Evolutionary conservation across 2,888 invertebrate genomes (phyloP).

Genomic region (Tanytarsus gracilentus): DNA sequence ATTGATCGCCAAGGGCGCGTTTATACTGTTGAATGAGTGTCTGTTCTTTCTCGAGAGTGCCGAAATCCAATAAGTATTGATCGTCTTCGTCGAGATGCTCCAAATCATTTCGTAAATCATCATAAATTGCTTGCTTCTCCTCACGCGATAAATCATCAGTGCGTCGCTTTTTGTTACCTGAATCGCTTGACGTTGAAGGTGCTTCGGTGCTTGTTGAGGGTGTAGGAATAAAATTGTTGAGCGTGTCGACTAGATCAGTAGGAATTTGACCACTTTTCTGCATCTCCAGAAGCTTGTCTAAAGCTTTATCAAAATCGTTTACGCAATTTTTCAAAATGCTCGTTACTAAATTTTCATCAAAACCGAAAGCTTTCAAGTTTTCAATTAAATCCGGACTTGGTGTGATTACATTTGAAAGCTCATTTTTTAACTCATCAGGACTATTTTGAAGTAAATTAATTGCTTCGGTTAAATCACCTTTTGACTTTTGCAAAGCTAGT

Average conservation of each 20-base stretch:
- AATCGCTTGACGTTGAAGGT: not conserved
- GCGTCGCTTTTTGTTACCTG: constrained; percentile 33
- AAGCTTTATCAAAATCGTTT: constrained; percentile 51
- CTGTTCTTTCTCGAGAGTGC: constrained; percentile 58
- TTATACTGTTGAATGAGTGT: constrained; percentile 58
- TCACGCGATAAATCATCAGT: not conserved
- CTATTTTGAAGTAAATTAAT: constrained; percentile 45
- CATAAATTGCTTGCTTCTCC: constrained; percentile 14
- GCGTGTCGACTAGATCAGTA: constrained; percentile 36
- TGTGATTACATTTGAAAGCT: constrained; percentile 31
- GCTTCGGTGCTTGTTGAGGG: not conserved
- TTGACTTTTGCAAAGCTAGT: constrained; percentile 53
- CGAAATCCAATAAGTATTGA: too few species aligned
- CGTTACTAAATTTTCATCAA: constrained; percentile 46
- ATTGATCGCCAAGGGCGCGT: constrained; percentile 34
- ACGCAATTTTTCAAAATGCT: constrained; percentile 47
- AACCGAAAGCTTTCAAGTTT: constrained; percentile 49
- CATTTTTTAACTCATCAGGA: constrained; percentile 33
- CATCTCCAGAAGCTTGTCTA: constrained; percentile 49
- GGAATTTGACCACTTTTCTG: constrained; percentile 36
- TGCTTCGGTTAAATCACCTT: constrained; percentile 61
- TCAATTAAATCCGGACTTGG: constrained; percentile 33
- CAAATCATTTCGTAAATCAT: constrained; percentile 36
- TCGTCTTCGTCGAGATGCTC: constrained; percentile 53
- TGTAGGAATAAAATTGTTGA: not conserved